Evolutionary conservation across 2,888 invertebrate species (phyloP), one percentile per base, ranked within the genome.

Genomic region (Mythimna ferrago): DNA sequence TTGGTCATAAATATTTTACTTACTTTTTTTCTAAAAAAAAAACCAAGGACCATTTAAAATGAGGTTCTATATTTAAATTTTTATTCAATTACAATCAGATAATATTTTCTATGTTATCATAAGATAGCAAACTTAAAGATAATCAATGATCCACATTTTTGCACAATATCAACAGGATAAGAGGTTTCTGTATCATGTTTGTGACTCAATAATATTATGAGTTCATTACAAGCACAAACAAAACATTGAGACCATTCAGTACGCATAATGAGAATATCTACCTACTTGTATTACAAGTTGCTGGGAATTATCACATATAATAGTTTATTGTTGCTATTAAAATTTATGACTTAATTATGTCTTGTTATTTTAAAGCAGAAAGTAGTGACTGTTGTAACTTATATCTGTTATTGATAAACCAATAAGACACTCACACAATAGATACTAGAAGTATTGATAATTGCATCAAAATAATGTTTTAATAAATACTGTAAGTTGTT

Each of bases 221-320:
- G 44, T 41, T 16, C 26, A 62, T 16, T 10, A 64, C 35, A 63
- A 60, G 6, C 38, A 73, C 44, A 78, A 74, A 67, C 65, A 74
- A 63, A 80, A 83, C 73, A 83, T 74, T 73, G 53, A 62, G 19
- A 44, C 51, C 68, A 78, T 70, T 82, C 66, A 66, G n/a, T 56
- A 0, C 0, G 19, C 6, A n/a, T 56, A 69, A 26, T 64, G 63
- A 78, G 19, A 72, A 62, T 80, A 82, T 51, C 51, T 44, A 44
- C 44, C 44, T 44, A 44, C 48, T 66, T 56, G 44, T 63, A 19
- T 57, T 64, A n/a, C 57, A 68, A 68, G 53, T 26, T 38, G 60
- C 32, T 3, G 57, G 16, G 62, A 83, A 62, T 74, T 67, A 62
- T 32, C 32, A 68, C 26, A 57, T 21, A 58, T 58, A 60, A 64